Percentiles rank a stretch among this genome's conserved stretches.
These are phyloP conservation scores for Micromys minutus DNA, from an alignment of 2,113 vertebrate genomes.

Conservation along the genomic window DNA sequence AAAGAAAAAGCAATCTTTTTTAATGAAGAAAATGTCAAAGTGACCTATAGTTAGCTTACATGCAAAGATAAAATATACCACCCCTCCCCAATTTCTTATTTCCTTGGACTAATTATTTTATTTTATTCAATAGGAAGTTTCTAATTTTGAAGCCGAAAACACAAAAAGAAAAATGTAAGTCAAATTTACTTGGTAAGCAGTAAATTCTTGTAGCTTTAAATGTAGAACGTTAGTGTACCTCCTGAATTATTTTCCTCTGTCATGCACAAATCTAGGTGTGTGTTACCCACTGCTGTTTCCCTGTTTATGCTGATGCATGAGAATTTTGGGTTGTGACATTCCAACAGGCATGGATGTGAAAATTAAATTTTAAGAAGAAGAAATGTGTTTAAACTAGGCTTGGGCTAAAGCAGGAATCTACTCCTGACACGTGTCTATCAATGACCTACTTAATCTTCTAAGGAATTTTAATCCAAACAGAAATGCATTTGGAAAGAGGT, in stretches of 20 bases:
- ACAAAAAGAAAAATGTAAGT: constrained; percentile 89
- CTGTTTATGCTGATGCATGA: constrained; percentile 58
- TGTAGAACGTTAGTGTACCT: constrained; percentile 46
- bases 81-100: not conserved
- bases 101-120: constrained; percentile 61
- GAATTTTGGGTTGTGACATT: constrained; percentile 19
- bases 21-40: not conserved
- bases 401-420: constrained; percentile 78
- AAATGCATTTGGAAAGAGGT: constrained; percentile 79
- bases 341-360: not conserved
- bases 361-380: constrained; percentile 66
- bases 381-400: constrained; percentile 33
- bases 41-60: not conserved
- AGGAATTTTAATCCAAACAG: constrained; percentile 78
- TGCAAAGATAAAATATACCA: not conserved
- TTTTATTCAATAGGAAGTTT: constrained; percentile 83
- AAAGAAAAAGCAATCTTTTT: not conserved
- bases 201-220: constrained; percentile 53
- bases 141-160: constrained; percentile 82
- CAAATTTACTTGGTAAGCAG: constrained; percentile 58
- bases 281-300: not conserved
- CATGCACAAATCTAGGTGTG: constrained; percentile 4
- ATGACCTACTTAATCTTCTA: constrained; percentile 82
- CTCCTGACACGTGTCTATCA: constrained; percentile 71
- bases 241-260: not conserved